Evolutionary conservation across 2,113 vertebrate species (phyloP), one percentile per base, ranked within the genome.

Genomic region (Cariama cristata): DNA sequence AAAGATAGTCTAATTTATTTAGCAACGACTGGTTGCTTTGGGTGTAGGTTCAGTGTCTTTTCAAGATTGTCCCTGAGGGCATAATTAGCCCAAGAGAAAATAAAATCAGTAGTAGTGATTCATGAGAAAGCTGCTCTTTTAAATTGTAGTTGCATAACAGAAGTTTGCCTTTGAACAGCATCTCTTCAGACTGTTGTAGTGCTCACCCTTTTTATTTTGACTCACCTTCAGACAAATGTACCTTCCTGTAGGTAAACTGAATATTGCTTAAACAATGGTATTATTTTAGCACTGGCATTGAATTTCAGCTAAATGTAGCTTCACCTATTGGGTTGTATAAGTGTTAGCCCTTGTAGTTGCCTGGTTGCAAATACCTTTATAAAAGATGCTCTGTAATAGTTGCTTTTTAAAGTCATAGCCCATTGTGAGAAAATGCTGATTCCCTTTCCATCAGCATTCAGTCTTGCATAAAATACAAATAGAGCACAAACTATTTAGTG

Each of bases 51-150:
- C 22, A 32, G 53, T 77, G 79, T 40, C 86, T 86, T 73, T 85
- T 90, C 68, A 68, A 40, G 55, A 67, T 79, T 81, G 64, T 91
- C 79, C 79, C 88, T 68, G 35, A 74, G 83, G 90, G 79, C 60
- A n/a, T 86, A 88, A 93, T 96, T 95, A 97, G 79, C 79, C 75
- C 56, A 52, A 77, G 64, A 91, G 82, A 86, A 93, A 11, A 42
- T 12, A 74, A 52, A 90, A 33, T 3, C 19, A 45, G 49, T 28
- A 6, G 32, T 63, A 62, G 55, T 52, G 64, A 59, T 30, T 74
- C n/a, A 74, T 62, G 66, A 69, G 72, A 55, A 82, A 84, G 30
- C 55, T 74, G 40, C 45, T 73, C 49, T 75, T 81, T 75, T 56
- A 44, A 60, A 6, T 2, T 69, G 45, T 44, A 33, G 58, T 71